phyloP scores from a whole-genome alignment of 2,797 vertebrate species.

The Pelodytes ibericus region DNA sequence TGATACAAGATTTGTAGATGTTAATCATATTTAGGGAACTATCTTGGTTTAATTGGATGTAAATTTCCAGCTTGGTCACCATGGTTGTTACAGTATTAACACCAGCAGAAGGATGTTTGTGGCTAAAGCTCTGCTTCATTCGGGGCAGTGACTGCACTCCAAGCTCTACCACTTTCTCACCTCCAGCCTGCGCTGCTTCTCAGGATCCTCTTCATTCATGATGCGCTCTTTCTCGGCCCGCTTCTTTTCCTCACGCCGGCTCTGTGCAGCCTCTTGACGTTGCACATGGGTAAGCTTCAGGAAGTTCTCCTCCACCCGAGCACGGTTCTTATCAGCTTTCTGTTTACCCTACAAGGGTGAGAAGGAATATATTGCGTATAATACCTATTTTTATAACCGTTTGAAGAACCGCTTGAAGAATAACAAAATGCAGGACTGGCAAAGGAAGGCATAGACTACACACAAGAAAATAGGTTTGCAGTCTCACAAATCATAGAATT shows the following conservation, averaged over 20 bases:
- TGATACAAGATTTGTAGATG: too few species aligned
- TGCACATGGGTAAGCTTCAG: slow-evolving; percentile 96
- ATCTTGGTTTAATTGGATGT: too few species aligned
- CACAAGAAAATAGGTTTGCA: too few species aligned
- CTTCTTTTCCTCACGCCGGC: slow-evolving; percentile 94
- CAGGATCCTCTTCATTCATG: slow-evolving; percentile 98
- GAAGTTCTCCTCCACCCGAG: slow-evolving; percentile 97
- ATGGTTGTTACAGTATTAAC: too few species aligned
- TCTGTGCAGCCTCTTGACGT: slow-evolving; percentile 96
- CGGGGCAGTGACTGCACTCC: background rate
- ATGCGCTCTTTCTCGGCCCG: slow-evolving; percentile 97
- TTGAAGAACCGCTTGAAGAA: background rate
- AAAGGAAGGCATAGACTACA: too few species aligned
- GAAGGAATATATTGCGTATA: too few species aligned
- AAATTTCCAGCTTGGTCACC: too few species aligned
- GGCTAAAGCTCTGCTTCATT: too few species aligned
- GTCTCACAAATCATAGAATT: too few species aligned
- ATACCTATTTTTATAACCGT: background rate
- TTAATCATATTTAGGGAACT: too few species aligned
- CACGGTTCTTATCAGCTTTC: slow-evolving; percentile 94
- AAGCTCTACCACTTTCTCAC: slow-evolving; percentile 63
- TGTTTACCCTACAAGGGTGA: slow-evolving; percentile 89
- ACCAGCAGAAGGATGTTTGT: too few species aligned
- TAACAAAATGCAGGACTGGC: too few species aligned
- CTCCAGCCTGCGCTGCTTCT: slow-evolving; percentile 96